Base-by-base conservation (phyloP, 2,113 vertebrate species). In the Silurus meridionalis region DNA sequence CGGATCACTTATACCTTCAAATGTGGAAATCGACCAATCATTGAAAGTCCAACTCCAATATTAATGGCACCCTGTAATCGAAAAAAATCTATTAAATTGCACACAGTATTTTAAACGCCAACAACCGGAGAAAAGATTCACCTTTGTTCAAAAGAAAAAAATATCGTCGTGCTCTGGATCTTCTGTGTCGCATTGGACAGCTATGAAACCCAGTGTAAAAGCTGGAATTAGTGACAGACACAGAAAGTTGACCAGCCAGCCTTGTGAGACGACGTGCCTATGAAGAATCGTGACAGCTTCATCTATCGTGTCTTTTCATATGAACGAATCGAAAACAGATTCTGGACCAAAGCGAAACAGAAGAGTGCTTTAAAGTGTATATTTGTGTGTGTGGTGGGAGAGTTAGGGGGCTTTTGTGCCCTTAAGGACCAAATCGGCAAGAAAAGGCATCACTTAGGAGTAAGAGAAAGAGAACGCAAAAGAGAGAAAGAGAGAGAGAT, bases 271-370 rank as follows among this genome's bases (percentile, higher is more conserved):
- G 48, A 21, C 11, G 50, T 4, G n/a, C 23, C 23, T 17, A 66
- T 77, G 66, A 85, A 85, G 57, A 79, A 78, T 53, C 23, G 60
- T 64, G 72, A 79, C 71, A 78, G 83, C 50, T 79, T 79, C 50
- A 85, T 87, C 67, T 84, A 37, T 81, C 13, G 74, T 19, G 23
- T 57, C 79, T 85, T 88, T 82, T 82, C 61, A 82, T 78, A 15
- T 58, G 28, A 88, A 82, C 28, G 71, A 82, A 83, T 85, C 48
- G 28, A 86, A 81, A 81, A 86, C 64, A 72, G 64, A 28, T 63
- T 55, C 25, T 0, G 74, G 9, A 61, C 77, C 64, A 72, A 84
- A 87, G 15, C 23, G 25, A 87, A 60, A 57, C 48, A 81, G 25
- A 87, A 74, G 81, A 75, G 46, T 28, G 61, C 10, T n/a, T 61